Percentiles rank a stretch among this genome's conserved stretches.
Conservation (phyloP, 2,113 vertebrate genomes). For the Protobothrops flavoviridis region DNA sequence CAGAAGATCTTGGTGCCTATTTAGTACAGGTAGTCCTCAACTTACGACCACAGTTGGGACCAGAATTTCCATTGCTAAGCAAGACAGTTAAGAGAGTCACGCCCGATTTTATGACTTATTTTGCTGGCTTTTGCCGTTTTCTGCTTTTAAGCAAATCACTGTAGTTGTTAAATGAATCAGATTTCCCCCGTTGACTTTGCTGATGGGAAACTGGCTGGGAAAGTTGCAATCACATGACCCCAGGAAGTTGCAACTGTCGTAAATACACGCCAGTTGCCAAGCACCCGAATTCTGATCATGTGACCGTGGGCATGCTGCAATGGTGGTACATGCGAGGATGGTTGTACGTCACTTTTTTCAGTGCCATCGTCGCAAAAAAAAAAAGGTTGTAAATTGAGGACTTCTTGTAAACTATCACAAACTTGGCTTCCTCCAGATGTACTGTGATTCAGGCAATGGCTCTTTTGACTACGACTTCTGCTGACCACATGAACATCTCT, state of each 20-base stretch:
- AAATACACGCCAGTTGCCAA: neutral
- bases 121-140: neutral
- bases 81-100: neutral
- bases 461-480: neutral
- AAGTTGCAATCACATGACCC: neutral
- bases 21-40: neutral
- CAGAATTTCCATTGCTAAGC: neutral
- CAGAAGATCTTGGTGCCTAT: conserved; percentile 1
- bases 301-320: no score
- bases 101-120: neutral
- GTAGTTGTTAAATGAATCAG: neutral
- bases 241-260: neutral
- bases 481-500: neutral
- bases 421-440: neutral
- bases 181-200: neutral
- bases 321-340: no score
- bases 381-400: no score
- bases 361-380: neutral
- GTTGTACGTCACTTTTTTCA: neutral
- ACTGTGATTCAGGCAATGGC: neutral
- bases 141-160: neutral
- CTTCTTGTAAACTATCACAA: neutral
- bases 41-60: neutral
- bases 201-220: neutral
- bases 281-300: no score